phyloP scores from a whole-genome alignment of 2,113 vertebrate species.

The Edolisoma coerulescens region DNA sequence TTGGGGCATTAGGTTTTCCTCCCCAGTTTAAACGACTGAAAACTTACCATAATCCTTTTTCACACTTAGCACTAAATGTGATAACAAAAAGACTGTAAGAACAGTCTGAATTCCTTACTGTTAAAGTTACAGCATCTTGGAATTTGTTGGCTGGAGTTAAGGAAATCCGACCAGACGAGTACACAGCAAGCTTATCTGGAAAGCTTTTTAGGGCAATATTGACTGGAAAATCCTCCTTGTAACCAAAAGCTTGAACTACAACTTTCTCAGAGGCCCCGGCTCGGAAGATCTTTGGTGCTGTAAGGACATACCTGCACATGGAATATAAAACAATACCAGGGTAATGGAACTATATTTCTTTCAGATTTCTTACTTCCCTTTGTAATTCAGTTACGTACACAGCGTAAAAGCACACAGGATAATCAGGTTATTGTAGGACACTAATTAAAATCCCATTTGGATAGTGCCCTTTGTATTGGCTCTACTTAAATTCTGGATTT shows the following conservation, averaged over 20 bases:
- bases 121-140: constrained; percentile 73
- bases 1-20: neutral
- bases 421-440: neutral
- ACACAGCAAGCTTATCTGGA: constrained; percentile 67
- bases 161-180: constrained; percentile 41
- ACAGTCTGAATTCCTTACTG: constrained; percentile 68
- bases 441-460: neutral
- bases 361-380: neutral
- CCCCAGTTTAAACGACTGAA: neutral
- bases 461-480: neutral
- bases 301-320: constrained; percentile 81
- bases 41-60: neutral
- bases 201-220: constrained; percentile 79
- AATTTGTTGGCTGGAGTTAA: constrained; percentile 76
- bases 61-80: neutral
- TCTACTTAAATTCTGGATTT: neutral
- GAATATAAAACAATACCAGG: neutral
- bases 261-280: constrained; percentile 80
- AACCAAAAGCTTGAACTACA: constrained; percentile 84
- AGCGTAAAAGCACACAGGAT: neutral
- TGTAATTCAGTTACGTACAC: accelerated
- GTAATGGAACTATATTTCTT: neutral
- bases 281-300: constrained; percentile 78
- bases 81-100: neutral
- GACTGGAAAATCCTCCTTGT: constrained; percentile 65